A percentile compares a stretch with the other conserved stretches of the same genome.
Conservation (phyloP, 2,797 vertebrate genomes). For the Cirrhinus molitorella region DNA sequence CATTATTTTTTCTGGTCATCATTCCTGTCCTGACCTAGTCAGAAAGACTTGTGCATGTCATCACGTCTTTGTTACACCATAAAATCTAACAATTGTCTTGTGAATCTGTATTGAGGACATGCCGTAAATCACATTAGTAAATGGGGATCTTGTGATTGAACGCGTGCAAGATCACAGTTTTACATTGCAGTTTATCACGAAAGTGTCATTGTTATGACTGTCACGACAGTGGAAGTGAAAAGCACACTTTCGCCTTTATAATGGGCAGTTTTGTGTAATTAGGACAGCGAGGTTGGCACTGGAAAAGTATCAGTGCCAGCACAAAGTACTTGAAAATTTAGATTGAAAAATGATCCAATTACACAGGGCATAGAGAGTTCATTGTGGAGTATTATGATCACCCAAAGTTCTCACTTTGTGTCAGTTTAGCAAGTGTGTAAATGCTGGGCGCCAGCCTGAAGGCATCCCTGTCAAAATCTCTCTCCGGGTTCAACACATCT, state of each 20-base stretch:
- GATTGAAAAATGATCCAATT: conserved; percentile 40
- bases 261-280: conserved; percentile 15
- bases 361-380: conserved; percentile 10
- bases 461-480: conserved; percentile 58
- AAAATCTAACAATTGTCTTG: conserved; percentile 1
- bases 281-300: background rate
- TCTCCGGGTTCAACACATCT: conserved; percentile 49
- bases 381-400: conserved; percentile 14
- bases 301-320: conserved; percentile 14
- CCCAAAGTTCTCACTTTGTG: conserved; percentile 47
- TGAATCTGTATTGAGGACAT: conserved; percentile 6
- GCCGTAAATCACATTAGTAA: background rate
- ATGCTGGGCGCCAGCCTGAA: conserved; percentile 52
- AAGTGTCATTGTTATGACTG: background rate
- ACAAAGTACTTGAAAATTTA: conserved; percentile 25
- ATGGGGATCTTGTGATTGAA: background rate
- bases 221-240: conserved; percentile 4
- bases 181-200: background rate
- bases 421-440: conserved; percentile 59
- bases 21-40: background rate
- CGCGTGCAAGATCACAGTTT: conserved; percentile 11
- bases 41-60: background rate
- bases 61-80: conserved; percentile 7
- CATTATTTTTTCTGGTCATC: background rate
- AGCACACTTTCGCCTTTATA: background rate